Conservation (phyloP, 1,140 invertebrate genomes). For the Pseudobourletiella spinata region DNA sequence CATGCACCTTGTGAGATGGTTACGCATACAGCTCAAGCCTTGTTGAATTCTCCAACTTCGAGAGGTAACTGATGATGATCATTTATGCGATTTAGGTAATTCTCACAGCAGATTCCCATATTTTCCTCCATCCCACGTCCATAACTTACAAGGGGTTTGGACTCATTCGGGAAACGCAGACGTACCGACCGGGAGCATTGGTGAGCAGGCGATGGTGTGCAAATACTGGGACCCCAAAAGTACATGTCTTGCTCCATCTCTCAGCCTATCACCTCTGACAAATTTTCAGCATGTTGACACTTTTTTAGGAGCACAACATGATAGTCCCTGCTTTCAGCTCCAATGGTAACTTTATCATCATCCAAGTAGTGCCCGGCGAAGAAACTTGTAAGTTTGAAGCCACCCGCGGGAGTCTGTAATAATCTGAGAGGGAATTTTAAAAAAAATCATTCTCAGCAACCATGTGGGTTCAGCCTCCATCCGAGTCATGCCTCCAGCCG, state of each 20-base stretch:
- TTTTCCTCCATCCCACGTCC: conserved; percentile 2
- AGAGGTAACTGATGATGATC: no score
- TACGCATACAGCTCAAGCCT: no score
- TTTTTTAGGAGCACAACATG: conserved; percentile 3
- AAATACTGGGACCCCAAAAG: neutral
- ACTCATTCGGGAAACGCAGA: neutral
- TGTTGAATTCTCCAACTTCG: no score
- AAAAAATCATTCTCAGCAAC: neutral
- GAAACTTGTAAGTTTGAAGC: neutral
- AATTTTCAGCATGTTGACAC: neutral
- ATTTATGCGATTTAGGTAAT: conserved; percentile 1
- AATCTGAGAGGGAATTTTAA: no score
- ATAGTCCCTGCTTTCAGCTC: neutral
- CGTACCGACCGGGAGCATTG: neutral
- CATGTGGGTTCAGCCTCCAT: neutral
- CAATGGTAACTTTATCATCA: neutral
- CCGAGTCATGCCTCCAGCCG: neutral
- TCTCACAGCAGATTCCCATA: neutral
- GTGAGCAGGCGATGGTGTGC: conserved; percentile 6
- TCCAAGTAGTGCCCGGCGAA: conserved; percentile 1
- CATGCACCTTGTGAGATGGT: neutral
- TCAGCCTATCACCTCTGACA: no score
- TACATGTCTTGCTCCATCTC: no score
- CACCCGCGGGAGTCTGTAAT: no score
- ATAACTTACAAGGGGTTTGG: conserved; percentile 5